Evolutionary conservation across 2,888 invertebrate species (phyloP), one percentile per base, ranked within the genome.

Genomic region (Dexiosoma caninum): DNA sequence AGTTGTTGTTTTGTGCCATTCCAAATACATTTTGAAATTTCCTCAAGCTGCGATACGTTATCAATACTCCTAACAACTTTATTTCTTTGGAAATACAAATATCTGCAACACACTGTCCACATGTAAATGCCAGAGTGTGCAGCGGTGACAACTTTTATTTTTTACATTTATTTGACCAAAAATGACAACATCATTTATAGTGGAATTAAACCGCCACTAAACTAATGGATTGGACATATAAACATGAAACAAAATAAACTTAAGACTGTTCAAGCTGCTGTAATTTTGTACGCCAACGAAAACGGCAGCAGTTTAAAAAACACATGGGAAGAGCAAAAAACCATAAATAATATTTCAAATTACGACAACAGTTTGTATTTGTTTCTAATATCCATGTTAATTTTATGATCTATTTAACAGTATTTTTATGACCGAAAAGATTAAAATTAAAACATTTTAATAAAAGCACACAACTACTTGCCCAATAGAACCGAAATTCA

Each of bases 351-450:
- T 62, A 55, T 19, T 23, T 1, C 30, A 27, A 69, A 77, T 77
- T 81, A 81, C 30, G 76, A 72, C 49, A 57, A 67, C 57, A 81
- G 51, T 51, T 69, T 71, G 51, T 81, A 72, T 72, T n/a, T 49
- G 37, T 77, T 77, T 81, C 77, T 64, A 81, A 64, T 74, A 69
- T 57, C 42, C 23, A 62, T 57, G 70, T 64, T 77, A 77, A 77
- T 81, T 81, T 81, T 69, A 81, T 72, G 77, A 77, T 74, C 77
- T 64, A 77, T 77, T 74, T 77, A 74, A 77, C 74, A 74, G 53
- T 35, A 77, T 44, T 74, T 72, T 81, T 81, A 77, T 64, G 57
- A 70, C 44, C 64, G 57, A 72, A 69, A 59, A 81, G 64, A 77
- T 69, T 70, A 64, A 77, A 69, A 74, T 74, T 46, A 77, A 74